Percentiles rank a stretch among this genome's conserved stretches.
Conservation (phyloP, 2,797 vertebrate species). For the Potorous gilbertii region DNA sequence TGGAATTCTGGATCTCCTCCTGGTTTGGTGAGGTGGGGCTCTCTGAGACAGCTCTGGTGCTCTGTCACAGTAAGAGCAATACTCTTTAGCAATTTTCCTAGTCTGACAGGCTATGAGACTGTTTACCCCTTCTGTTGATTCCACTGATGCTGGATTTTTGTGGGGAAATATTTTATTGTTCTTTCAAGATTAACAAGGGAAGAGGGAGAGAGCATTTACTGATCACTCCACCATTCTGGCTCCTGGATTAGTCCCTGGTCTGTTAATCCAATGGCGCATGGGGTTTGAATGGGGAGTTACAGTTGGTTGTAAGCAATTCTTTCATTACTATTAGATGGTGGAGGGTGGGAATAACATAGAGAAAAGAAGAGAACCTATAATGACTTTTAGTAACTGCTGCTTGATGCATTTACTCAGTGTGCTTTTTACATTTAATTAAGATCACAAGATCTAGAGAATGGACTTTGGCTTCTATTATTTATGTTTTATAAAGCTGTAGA, state of each 20-base stretch:
- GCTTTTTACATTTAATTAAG: background rate
- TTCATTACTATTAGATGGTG: background rate
- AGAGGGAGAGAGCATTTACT: too few relatives aligned
- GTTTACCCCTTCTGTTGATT: too few relatives aligned
- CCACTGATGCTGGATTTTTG: too few relatives aligned
- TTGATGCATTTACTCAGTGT: background rate
- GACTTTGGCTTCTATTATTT: background rate
- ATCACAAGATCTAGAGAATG: background rate
- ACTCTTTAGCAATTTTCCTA: too few relatives aligned
- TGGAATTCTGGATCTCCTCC: too few relatives aligned
- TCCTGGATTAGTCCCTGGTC: background rate
- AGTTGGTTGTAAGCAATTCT: background rate
- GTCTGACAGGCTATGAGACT: too few relatives aligned
- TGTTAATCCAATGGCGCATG: background rate
- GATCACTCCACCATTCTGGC: too few relatives aligned
- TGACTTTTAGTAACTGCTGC: background rate
- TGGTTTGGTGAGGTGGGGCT: too few relatives aligned
- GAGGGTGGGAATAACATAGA: background rate
- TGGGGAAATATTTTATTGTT: too few relatives aligned
- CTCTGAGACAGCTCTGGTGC: too few relatives aligned
- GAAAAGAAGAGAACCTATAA: background rate
- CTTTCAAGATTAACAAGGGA: too few relatives aligned
- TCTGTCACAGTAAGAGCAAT: too few relatives aligned
- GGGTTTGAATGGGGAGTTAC: fast-evolving
- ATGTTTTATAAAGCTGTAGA: background rate